Evolutionary conservation across 2,113 vertebrate genomes (phyloP).

Genomic region (Sylvicapra grimmia): DNA sequence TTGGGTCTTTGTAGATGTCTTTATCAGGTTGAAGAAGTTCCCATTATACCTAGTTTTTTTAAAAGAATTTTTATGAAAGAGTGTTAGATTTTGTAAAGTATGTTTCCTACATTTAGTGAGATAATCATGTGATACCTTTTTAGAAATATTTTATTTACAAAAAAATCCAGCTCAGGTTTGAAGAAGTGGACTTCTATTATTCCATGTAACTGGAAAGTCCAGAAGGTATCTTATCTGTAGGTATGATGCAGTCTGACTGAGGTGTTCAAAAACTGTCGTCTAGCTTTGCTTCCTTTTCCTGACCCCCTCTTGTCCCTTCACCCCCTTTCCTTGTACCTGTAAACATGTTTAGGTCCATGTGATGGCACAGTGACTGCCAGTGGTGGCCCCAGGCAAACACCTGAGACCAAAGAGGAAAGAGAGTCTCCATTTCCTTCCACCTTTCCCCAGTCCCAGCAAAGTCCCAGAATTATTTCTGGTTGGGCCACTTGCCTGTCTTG

Average conservation of each 20-base stretch:
- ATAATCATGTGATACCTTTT: neutral
- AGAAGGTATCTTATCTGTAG: neutral
- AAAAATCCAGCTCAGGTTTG: neutral
- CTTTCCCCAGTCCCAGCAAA: neutral
- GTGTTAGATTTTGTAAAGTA: neutral
- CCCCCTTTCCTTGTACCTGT: neutral
- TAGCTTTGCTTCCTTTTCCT: neutral
- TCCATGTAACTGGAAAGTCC: neutral
- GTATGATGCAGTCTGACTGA: neutral
- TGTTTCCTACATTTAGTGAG: neutral
- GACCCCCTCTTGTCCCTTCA: neutral
- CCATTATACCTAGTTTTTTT: neutral
- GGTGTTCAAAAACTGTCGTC: neutral
- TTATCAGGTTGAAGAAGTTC: neutral
- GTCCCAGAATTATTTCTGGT: neutral
- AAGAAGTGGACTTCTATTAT: neutral
- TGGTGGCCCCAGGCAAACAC: neutral
- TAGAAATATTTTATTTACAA: neutral
- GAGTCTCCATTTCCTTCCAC: neutral
- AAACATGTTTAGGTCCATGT: neutral
- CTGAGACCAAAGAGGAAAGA: neutral
- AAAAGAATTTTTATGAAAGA: neutral
- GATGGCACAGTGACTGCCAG: neutral
- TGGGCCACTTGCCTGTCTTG: neutral
- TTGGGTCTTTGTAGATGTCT: neutral